These are phyloP conservation scores for Blomia tropicalis DNA, from an alignment of 2,888 invertebrate genomes.

Conservation along the genomic window DNA sequence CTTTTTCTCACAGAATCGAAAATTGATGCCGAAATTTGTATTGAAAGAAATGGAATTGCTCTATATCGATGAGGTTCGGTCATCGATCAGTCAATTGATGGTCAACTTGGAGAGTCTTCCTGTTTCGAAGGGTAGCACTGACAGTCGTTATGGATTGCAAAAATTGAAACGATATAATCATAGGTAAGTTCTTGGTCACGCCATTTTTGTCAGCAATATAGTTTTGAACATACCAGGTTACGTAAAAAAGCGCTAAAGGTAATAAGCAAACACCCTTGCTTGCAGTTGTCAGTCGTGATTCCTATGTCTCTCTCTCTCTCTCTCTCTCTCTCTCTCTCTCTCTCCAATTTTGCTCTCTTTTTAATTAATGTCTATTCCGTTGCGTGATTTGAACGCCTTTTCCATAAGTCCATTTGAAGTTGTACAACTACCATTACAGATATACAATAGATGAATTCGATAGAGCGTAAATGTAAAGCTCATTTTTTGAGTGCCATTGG, in stretches of 20 bases:
- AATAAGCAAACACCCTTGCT: neutral
- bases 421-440: no score
- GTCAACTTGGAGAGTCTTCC: conserved; percentile 96
- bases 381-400: no score
- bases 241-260: no score
- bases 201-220: no score
- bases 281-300: neutral
- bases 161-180: conserved; percentile 96
- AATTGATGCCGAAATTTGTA: conserved; percentile 96
- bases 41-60: conserved; percentile 99
- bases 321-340: conserved; percentile 17
- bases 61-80: conserved; percentile 93
- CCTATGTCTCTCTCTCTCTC: neutral
- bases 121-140: conserved; percentile 91
- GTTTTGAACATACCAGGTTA: no score
- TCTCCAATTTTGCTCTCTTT: neutral
- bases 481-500: no score
- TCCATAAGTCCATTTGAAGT: no score
- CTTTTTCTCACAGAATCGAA: conserved; percentile 54
- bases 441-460: no score
- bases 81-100: conserved; percentile 94
- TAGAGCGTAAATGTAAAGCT: no score
- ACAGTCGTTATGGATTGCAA: conserved; percentile 90
- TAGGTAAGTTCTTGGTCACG: conserved; percentile 66
- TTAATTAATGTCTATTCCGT: no score